Base-by-base conservation (phyloP, 1,140 invertebrate species). In the Drosophila kanapiae region DNA sequence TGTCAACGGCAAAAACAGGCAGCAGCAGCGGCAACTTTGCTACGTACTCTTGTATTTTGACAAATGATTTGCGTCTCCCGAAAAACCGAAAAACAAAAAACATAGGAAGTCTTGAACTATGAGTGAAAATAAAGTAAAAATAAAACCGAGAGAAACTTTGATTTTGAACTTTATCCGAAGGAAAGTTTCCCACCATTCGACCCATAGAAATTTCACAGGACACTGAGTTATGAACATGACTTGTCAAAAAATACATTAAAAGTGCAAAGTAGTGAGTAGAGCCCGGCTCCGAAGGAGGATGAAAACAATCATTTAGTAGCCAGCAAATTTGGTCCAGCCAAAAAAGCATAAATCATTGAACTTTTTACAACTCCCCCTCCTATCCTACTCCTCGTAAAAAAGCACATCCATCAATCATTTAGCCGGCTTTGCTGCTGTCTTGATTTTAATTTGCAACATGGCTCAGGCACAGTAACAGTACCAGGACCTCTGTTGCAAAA, bases 181-280 rank as follows among this genome's bases (percentile, higher is more conserved):
- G n/a, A 72, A 72, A 74, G 29, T 72, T 74, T 74, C 23, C 43
- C 64, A 49, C 47, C 45, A 40, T 72, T 37, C 69, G 67, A 59
- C 45, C 69, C 69, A 49, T 18, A 42, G 68, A 75, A 82, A 82
- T 90, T 86, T 85, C 75, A 80, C 83, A 82, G 85, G 82, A 90
- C 75, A 85, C 85, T 91, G 86, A 90, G 85, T 90, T 90, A 90
- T 90, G 85, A 90, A 90, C 85, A 90, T 90, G 85, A 90, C 86
- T 90, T 90, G 85, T 90, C 86, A 85, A 82, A 82, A 86, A 91
- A 85, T 74, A 88, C 85, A 88, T 90, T 90, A 90, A 85, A 88
- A 88, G 78, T 74, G 85, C 86, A 85, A 85, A 85, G 78, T 90
- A 88, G 78, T 90, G 63, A 68, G 64, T 53, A 54, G 6, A 62